A percentile compares a stretch with the other conserved stretches of the same genome.
These are phyloP conservation scores for Morpho achilles DNA, from an alignment of 2,888 invertebrate genomes.

Conservation along the genomic window DNA sequence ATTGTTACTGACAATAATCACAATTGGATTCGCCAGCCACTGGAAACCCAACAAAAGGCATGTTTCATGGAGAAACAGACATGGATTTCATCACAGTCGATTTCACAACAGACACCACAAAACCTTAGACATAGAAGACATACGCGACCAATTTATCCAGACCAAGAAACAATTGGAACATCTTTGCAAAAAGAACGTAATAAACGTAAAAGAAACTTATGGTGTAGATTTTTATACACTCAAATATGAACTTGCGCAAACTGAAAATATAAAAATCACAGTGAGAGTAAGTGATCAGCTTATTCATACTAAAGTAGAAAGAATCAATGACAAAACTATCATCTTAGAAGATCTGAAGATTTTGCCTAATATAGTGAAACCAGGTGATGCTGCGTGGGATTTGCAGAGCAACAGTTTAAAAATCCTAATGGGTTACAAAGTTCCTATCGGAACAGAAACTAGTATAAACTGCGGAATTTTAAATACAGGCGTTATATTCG, in stretches of 20 bases:
- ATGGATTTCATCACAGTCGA: not conserved
- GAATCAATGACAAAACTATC: not conserved
- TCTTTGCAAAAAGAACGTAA: conserved; percentile 2
- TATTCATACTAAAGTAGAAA: conserved; percentile 1
- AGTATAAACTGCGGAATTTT: not conserved
- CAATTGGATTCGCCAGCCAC: not conserved
- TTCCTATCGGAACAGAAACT: conserved; percentile 2
- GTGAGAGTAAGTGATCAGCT: conserved; percentile 9
- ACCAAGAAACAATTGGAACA: not conserved
- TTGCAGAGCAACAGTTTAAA: not conserved
- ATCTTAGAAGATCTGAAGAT: conserved; percentile 10
- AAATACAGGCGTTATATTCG: not conserved
- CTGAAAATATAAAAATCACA: conserved; percentile 1
- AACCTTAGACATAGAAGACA: not conserved
- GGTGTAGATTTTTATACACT: conserved; percentile 6
- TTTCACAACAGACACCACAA: not conserved
- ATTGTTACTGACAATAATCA: not conserved
- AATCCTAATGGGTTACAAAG: conserved; percentile 6
- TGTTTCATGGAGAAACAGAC: not conserved
- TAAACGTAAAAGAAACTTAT: conserved; percentile 8
- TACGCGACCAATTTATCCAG: not conserved
- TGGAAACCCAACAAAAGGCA: not conserved
- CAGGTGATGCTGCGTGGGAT: conserved; percentile 7
- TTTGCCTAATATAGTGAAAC: conserved; percentile 9
- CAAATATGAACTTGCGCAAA: conserved; percentile 8